Evolutionary conservation across 2,888 invertebrate species (phyloP), one percentile per base, ranked within the genome.

Genomic region (Papilio protenor): DNA sequence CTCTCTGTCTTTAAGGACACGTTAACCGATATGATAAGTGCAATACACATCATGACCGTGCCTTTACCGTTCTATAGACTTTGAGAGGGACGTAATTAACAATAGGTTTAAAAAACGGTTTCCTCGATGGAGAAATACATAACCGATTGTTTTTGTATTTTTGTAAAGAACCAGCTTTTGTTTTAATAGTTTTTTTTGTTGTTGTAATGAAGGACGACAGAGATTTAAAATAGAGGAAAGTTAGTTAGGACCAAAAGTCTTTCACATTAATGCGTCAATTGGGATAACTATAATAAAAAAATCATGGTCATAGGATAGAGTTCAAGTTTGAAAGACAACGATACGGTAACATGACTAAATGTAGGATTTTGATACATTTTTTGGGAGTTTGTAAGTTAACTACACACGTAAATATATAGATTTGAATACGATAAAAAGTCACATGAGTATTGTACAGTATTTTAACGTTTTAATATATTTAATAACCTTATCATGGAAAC

Each of bases 11-110:
- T 90, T 92, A 89, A 88, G 91, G 91, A 92, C 90, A 90, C 88
- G 87, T 91, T 90, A 88, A 91, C 91, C 92, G 91, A 88, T 84
- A 83, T 82, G 79, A 82, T 93, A 92, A 93, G 93, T 93, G 94
- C 94, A 93, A 92, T 92, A 94, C 94, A 94, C 94, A 94, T 94
- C 94, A 94, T 93, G 87, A 94, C 93, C 94, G 94, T 94, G 94
- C 94, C 94, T 94, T 94, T 91, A 93, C 94, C 91, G 91, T 93
- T 94, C 93, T 94, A 93, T 93, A 94, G 94, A 94, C 94, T 94
- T 91, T 91, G 93, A 92, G 91, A 91, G 94, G 94, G 94, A 94
- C 94, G 94, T 94, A 94, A 94, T 93, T 94, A 92, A 92, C 94
- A 93, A 94, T 94, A 94, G 92, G 90, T 89, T 92, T 92, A 90